A percentile compares a stretch with the other conserved stretches of the same genome.
Conservation (phyloP, 2,888 invertebrate genomes). For the Diploptera punctata region DNA sequence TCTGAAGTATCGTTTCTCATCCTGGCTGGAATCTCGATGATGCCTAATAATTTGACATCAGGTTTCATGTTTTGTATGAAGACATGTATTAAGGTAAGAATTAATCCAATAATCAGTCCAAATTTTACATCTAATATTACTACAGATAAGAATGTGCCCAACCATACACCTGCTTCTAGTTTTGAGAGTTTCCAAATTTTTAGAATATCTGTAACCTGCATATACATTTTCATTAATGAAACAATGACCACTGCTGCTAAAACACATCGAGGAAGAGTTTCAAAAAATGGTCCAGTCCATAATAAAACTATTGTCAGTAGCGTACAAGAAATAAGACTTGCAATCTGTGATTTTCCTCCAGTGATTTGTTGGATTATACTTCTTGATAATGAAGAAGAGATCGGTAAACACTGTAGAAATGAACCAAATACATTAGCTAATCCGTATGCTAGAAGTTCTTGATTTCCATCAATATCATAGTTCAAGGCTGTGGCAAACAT, state of each 20-base stretch:
- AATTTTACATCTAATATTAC: conserved; percentile 61
- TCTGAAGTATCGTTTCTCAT: background rate
- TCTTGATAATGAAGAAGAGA: conserved; percentile 69
- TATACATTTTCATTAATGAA: background rate
- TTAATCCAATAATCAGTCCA: conserved; percentile 59
- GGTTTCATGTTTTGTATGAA: background rate
- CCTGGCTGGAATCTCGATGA: background rate
- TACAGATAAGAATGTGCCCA: conserved; percentile 59
- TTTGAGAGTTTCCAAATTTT: background rate
- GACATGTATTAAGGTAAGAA: background rate
- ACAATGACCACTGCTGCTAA: background rate
- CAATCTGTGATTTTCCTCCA: conserved; percentile 84
- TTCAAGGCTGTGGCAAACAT: conserved; percentile 74
- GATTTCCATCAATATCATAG: conserved; percentile 74
- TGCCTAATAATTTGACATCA: background rate
- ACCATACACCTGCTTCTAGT: conserved; percentile 61
- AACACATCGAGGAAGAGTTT: conserved; percentile 71
- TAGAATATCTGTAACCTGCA: background rate
- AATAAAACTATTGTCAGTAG: conserved; percentile 80
- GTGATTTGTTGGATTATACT: conserved; percentile 75
- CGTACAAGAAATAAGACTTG: conserved; percentile 78
- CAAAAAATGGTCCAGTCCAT: conserved; percentile 89
- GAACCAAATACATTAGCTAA: conserved; percentile 71
- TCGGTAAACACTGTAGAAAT: conserved; percentile 70
- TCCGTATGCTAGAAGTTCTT: conserved; percentile 74